Percentiles rank a stretch among this genome's conserved stretches.
Evolutionary conservation across 2,113 vertebrate genomes (phyloP).

Genomic region (Cichladusa arquata): DNA sequence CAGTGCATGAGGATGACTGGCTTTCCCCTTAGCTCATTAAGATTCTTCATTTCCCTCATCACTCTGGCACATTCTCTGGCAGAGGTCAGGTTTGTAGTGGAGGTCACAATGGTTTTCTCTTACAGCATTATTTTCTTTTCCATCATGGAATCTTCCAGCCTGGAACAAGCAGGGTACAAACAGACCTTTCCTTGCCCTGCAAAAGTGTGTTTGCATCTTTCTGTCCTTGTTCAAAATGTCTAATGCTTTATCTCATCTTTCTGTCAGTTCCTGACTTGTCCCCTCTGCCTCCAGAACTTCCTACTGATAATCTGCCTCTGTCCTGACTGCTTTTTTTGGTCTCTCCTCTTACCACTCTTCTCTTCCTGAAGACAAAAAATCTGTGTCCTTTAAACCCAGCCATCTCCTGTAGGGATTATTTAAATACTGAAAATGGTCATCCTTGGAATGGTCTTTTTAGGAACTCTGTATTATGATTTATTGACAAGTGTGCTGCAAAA

Average conservation of each 20-base stretch:
- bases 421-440: not conserved
- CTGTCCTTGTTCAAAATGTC: not conserved
- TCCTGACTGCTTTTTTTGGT: not conserved
- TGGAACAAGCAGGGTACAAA: not conserved
- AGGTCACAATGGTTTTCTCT: not conserved
- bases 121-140: slow-evolving; percentile 25
- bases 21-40: slow-evolving; percentile 18
- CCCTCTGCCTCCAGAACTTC: not conserved
- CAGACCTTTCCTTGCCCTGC: not conserved
- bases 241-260: not conserved
- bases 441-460: not conserved
- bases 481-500: not conserved
- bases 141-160: not conserved
- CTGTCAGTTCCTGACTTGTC: not conserved
- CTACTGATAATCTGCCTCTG: not conserved
- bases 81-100: not conserved
- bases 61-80: slow-evolving; percentile 19
- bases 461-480: not conserved
- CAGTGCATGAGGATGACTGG: not conserved
- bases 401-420: not conserved
- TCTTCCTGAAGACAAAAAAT: not conserved
- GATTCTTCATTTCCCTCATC: slow-evolving; percentile 33
- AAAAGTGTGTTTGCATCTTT: not conserved
- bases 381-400: not conserved
- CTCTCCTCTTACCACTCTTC: not conserved